phyloP scores from a whole-genome alignment of 2,888 invertebrate genomes.

The Pediacus dermestoides region DNA sequence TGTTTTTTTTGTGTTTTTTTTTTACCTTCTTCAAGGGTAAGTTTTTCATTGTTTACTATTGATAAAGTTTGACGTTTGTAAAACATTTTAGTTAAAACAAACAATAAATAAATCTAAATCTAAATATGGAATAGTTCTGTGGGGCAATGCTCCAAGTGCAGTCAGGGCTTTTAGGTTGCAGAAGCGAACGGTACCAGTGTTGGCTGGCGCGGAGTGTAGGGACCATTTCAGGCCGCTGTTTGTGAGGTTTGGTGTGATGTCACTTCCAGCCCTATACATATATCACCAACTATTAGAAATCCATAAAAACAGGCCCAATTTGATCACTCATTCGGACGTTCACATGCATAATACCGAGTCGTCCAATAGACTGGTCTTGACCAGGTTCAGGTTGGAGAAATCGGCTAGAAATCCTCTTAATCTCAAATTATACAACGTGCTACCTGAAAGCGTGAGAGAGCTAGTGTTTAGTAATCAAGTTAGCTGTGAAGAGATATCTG shows the following conservation, averaged over 20 bases:
- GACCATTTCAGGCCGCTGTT: background rate
- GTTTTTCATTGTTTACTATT: too few relatives aligned
- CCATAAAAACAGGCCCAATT: background rate
- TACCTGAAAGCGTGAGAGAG: too few relatives aligned
- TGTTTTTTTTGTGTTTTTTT: too few relatives aligned
- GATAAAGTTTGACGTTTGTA: too few relatives aligned
- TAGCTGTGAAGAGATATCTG: too few relatives aligned
- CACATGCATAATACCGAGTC: background rate
- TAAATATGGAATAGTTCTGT: constrained; percentile 1
- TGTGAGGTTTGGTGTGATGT: background rate
- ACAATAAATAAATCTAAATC: too few relatives aligned
- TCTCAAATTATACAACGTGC: too few relatives aligned
- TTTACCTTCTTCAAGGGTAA: too few relatives aligned
- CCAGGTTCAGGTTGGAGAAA: background rate
- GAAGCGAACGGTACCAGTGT: background rate
- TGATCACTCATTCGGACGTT: background rate
- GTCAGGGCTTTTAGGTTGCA: background rate
- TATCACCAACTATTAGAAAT: background rate
- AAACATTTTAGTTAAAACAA: too few relatives aligned
- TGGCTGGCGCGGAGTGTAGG: background rate
- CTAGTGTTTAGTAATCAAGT: too few relatives aligned
- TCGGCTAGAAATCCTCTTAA: background rate
- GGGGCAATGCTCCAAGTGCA: background rate
- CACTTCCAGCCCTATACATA: background rate
- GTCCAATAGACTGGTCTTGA: background rate